Base-by-base conservation (phyloP, 2,888 invertebrate genomes). In the Phyllotreta cruciferae region DNA sequence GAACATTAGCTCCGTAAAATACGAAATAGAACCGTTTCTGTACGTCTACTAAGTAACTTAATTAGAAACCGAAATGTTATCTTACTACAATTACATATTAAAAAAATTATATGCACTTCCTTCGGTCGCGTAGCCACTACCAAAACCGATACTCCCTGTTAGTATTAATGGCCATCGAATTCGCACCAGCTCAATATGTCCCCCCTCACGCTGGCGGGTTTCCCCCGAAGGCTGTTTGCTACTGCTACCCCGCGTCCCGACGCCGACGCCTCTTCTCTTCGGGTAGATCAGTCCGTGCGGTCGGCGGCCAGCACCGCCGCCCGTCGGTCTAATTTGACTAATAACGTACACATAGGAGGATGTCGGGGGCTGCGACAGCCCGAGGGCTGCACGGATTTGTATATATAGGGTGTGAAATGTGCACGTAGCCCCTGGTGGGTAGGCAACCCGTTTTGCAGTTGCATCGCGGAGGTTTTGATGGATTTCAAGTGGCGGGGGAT, bases 151-250 rank as follows among this genome's bases (percentile, higher is more conserved):
- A 49, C 42, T 41, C 56, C 47, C 61, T 42, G 14, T 55, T 55
- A 39, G 50, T 39, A 39, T 53, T 64, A 62, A 64, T 61, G 54
- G 57, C 54, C 61, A 49, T 53, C 61, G 54, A 64, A 50, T 61
- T 57, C 61, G 50, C 57, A 61, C 50, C 54, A 24, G 41, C 52
- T 37, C 68, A n/a, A n/a, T n/a, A 10, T 57, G 35, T 24, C 10
- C 13, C 49, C 49, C 7, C 49, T 14, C 49, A 34, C 24, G 47
- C 7, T 8, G 11, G 8, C 7, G 6, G 49, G 6, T 36, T 34
- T n/a, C n/a, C 49, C 49, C 49, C n/a, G 34, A 13, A 11, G 49
- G 9, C 14, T 11, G 49, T 49, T 49, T 49, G 24, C 2, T 24
- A 3, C 24, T 49, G 24, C 2, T 24, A 3, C 24, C 24, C 24